Percentiles rank a stretch among this genome's conserved stretches.
Evolutionary conservation across 2,113 vertebrate species (phyloP).

Genomic region (Echinops telfairi): DNA sequence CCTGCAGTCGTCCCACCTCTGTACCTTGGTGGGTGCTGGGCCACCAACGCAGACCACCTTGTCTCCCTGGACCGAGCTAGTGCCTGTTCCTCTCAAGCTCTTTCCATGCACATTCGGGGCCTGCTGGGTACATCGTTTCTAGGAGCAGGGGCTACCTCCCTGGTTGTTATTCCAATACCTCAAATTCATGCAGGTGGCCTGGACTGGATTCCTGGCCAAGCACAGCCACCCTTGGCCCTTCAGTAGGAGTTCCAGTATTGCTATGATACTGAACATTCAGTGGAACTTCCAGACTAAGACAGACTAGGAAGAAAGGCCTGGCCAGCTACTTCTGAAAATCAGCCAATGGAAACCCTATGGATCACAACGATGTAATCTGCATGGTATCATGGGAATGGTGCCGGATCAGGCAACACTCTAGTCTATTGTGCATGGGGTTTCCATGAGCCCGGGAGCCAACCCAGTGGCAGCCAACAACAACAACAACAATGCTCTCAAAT

Average conservation of each 20-base stretch:
- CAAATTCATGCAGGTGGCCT: neutral
- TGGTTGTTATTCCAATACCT: neutral
- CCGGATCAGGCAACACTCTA: neutral
- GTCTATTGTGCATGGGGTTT: neutral
- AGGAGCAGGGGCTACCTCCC: no score
- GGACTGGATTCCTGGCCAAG: neutral
- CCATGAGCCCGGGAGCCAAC: neutral
- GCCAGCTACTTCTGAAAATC: neutral
- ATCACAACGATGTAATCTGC: neutral
- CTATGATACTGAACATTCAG: neutral
- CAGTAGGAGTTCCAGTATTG: neutral
- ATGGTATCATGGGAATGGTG: neutral
- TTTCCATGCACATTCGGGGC: neutral
- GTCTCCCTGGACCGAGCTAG: neutral
- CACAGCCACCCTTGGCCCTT: neutral
- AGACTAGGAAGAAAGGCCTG: neutral
- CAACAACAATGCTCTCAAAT: neutral
- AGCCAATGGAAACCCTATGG: neutral
- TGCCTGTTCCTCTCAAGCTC: neutral
- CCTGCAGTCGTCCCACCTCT: rapidly evolving
- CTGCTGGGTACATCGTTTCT: neutral
- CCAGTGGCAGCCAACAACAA: neutral
- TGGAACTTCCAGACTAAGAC: neutral
- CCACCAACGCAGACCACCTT: neutral
- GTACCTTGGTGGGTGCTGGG: neutral